Conservation (phyloP, 1,140 invertebrate species). For the Pinna nobilis region DNA sequence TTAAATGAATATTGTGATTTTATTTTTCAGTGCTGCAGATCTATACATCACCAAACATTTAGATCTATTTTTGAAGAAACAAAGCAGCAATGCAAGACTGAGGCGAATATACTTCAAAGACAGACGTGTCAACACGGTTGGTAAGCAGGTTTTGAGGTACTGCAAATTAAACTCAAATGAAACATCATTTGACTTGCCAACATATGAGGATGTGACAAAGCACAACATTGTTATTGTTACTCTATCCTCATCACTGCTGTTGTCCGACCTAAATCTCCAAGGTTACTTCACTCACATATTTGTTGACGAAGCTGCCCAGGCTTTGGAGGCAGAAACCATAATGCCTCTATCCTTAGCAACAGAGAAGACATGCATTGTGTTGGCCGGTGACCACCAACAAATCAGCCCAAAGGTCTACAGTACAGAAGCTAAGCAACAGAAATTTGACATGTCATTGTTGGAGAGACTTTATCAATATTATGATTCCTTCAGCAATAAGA, state of each 20-base stretch:
- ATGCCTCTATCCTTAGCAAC: slow-evolving; percentile 65
- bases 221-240: slow-evolving; percentile 88
- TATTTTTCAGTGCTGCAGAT: slow-evolving; percentile 77
- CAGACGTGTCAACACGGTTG: slow-evolving; percentile 84
- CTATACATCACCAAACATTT: slow-evolving; percentile 87
- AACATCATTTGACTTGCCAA: slow-evolving; percentile 80
- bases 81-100: slow-evolving; percentile 32
- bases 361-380: slow-evolving; percentile 66
- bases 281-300: slow-evolving; percentile 69
- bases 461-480: slow-evolving; percentile 67
- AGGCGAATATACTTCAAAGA: slow-evolving; percentile 86
- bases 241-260: slow-evolving; percentile 81
- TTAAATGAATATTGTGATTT: background rate
- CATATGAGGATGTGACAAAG: slow-evolving; percentile 81
- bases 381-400: slow-evolving; percentile 68
- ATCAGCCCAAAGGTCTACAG: slow-evolving; percentile 69
- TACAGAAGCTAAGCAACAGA: slow-evolving; percentile 59
- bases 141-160: slow-evolving; percentile 82
- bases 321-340: slow-evolving; percentile 64
- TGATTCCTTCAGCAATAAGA: slow-evolving; percentile 50
- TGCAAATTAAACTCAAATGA: slow-evolving; percentile 80
- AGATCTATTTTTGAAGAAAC: slow-evolving; percentile 54
- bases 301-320: slow-evolving; percentile 69
- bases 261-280: slow-evolving; percentile 51
- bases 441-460: slow-evolving; percentile 65